These are phyloP conservation scores for Dendrolimus kikuchii DNA, from an alignment of 1,140 invertebrate genomes.

Conservation along the genomic window DNA sequence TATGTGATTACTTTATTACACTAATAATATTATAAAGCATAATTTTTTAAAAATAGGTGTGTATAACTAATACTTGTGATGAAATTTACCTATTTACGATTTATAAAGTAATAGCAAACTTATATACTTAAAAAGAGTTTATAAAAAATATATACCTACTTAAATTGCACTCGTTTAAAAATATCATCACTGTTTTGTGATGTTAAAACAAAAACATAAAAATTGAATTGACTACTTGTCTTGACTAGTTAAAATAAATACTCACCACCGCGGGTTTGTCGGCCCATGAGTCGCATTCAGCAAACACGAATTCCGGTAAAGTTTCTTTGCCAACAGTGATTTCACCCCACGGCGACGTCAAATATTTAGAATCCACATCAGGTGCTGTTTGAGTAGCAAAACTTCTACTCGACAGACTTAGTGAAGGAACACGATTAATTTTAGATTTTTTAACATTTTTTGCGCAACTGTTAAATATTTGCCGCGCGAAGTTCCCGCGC, in stretches of 20 bases:
- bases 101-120: no score
- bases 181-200: no score
- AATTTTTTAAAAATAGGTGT: no score
- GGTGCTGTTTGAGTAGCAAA: conserved; percentile 49
- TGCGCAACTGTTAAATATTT: conserved; percentile 33
- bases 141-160: no score
- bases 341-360: conserved; percentile 67
- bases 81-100: no score
- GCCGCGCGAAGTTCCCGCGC: conserved; percentile 52
- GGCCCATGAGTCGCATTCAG: conserved; percentile 63
- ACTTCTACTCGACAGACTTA: conserved; percentile 21
- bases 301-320: conserved; percentile 71
- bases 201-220: no score
- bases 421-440: conserved; percentile 10
- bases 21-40: no score
- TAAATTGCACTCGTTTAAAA: no score
- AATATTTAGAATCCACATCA: conserved; percentile 40
- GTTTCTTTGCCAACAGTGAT: conserved; percentile 65
- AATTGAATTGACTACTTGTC: no score
- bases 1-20: no score
- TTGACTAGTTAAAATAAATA: conserved; percentile 16
- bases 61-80: no score
- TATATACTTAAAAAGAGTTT: no score
- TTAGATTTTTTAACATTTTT: conserved; percentile 35
- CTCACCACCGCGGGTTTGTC: conserved; percentile 74